Conservation (phyloP, 2,888 invertebrate genomes). For the Thelaira solivaga region DNA sequence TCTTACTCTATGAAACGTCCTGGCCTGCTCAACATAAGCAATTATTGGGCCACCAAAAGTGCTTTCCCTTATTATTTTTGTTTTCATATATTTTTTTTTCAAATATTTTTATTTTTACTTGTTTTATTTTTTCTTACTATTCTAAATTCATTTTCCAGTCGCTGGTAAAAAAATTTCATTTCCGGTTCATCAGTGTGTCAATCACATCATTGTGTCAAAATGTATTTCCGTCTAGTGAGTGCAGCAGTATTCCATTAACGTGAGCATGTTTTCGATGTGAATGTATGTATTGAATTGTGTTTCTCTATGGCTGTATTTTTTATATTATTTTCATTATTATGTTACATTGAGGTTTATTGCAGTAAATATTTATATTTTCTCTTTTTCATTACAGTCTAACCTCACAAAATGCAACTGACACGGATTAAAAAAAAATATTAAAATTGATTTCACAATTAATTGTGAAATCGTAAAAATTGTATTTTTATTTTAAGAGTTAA, state of each 20-base stretch:
- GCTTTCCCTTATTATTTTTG: neutral
- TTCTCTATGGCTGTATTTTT: neutral
- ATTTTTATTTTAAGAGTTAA: no score
- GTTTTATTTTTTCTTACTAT: neutral
- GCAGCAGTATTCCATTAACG: no score
- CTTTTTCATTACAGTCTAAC: no score
- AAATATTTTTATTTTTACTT: neutral
- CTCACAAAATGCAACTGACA: no score
- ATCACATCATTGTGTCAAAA: conserved; percentile 56
- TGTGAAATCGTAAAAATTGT: no score
- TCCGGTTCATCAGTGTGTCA: conserved; percentile 60
- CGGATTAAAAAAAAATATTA: no score
- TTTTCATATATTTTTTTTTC: neutral
- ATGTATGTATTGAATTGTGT: neutral
- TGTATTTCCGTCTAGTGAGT: conserved; percentile 54
- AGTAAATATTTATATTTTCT: neutral
- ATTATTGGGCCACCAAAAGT: no score
- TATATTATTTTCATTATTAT: neutral
- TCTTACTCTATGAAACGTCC: no score
- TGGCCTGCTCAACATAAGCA: no score
- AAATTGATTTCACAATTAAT: neutral
- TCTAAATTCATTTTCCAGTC: conserved; percentile 18
- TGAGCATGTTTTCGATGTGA: conserved; percentile 28
- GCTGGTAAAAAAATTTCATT: conserved; percentile 55
- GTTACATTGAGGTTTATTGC: neutral